Base-by-base conservation (phyloP, 92 coral and sea anemone species). In the Muricea muricata region DNA sequence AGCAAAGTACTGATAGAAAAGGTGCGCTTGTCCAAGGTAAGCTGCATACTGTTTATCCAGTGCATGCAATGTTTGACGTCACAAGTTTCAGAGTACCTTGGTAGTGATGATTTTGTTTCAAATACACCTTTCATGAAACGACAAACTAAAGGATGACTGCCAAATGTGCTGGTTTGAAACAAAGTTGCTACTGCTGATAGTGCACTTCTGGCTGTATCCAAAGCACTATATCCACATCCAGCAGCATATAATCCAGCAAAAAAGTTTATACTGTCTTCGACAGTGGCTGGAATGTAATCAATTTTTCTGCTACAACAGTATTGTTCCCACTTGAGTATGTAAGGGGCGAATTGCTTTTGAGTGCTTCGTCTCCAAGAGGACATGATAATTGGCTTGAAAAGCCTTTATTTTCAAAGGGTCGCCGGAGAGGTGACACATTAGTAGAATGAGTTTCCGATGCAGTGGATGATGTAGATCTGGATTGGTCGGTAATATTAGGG, bases 391-490 rank as follows among this genome's bases (percentile, higher is more conserved):
- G 60, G 3, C 7, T 77, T 55, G 85, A 84, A 76, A 88, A 85
- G 73, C 91, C 91, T 40, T 84, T 84, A 24, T 76, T 78, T 35
- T 71, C 41, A 24, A 88, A 82, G 31, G 23, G 86, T 88, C 86
- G 79, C 89, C 91, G 45, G 91, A 88, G 54, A 84, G 61, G 81
- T 46, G 91, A 76, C 88, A 87, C 41, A 65, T 83, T 45, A 88
- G 85, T 26, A 88, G 88, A 10, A 24, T 54, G 30, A 88, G 32
- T n/a, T 63, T 82, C 33, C 77, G 68, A 84, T 75, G 75, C n/a
- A 87, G 60, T 4, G 42, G 42, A 37, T 37, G 42, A 4, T 4
- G 42, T 9, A 37, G 9, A 37, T 37, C 42, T 37, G 42, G 42
- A 9, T 37, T 34, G 87, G 84, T 20, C 52, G 90, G 87, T 46